Base-by-base conservation (phyloP, 2,888 invertebrate species). In the Cerceris ruficornis region DNA sequence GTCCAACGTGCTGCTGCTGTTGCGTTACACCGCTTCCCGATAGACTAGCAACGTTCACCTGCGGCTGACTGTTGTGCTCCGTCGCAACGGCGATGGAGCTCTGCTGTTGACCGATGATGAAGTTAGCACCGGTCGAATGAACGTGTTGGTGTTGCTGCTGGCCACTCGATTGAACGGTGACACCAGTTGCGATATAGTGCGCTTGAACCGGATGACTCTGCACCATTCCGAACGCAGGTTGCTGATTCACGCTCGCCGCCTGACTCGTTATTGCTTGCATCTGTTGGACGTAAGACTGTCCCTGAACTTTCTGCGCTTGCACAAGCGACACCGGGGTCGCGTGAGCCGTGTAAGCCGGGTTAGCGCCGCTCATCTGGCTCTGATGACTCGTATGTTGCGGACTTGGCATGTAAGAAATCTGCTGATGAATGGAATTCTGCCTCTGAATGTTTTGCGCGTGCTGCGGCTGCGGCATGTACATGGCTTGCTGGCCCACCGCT, bases 281-380 rank as follows among this genome's bases (percentile, higher is more conserved):
- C 69, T 88, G 88, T 61, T 89, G 90, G 15, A 77, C 77, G 67
- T 84, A 88, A 62, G 68, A 72, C 39, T 81, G 77, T 1, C 80
- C 73, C 11, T 87, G 88, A 49, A 89, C 64, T 70, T 88, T 90
- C 42, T 90, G 90, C 1, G 89, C 87, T 65, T 91, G 92, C 1
- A 88, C 89, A 2, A 90, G 83, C 6, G 86, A 86, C 0, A 89
- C 86, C 8, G 90, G 87, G 5, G 88, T 86, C 15, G 90, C 88
- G 68, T 91, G 90, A n/a, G 87, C 89, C 69, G 90, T 90, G 73
- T 91, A 91, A 81, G 88, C 89, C 7, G 89, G 88, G 71, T 58
- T 80, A 7, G 78, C 74, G 14, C 80, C 59, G 58, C 71, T 81
- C 9, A 69, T 61, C 41, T 83, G 82, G 58, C 60, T 82, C 28